Conservation (phyloP, 2,113 vertebrate genomes). For the Trematomus loennbergii region DNA sequence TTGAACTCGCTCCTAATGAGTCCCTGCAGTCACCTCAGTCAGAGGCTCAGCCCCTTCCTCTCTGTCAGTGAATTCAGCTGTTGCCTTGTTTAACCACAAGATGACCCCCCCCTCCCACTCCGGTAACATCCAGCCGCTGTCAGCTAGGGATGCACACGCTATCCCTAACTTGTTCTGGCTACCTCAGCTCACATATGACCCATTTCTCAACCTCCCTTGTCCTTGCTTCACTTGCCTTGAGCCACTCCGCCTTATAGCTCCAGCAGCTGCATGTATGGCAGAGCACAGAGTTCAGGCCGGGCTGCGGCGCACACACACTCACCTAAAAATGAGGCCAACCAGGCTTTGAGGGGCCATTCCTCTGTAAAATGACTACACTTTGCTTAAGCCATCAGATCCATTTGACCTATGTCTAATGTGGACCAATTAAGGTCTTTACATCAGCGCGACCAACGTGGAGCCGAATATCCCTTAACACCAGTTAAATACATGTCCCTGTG, state of each 20-base stretch:
- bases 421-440: constrained; percentile 79
- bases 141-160: constrained; percentile 53
- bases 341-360: constrained; percentile 45
- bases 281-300: constrained; percentile 40
- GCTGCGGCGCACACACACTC: constrained; percentile 30
- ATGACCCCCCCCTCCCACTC: constrained; percentile 41
- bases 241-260: constrained; percentile 50
- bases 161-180: constrained; percentile 61
- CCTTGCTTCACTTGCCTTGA: constrained; percentile 56
- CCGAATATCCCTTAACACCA: constrained; percentile 75
- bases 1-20: constrained; percentile 77
- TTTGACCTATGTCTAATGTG: constrained; percentile 77
- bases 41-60: constrained; percentile 33
- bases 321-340: constrained; percentile 62
- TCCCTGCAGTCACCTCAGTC: constrained; percentile 72
- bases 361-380: constrained; percentile 62
- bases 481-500: constrained; percentile 77
- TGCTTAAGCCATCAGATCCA: constrained; percentile 72
- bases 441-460: constrained; percentile 58
- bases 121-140: constrained; percentile 52
- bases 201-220: constrained; percentile 67
- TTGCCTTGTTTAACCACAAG: constrained; percentile 69
- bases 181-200: constrained; percentile 76
- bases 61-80: constrained; percentile 63
- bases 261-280: constrained; percentile 52